Evolutionary conservation across 2,888 invertebrate genomes (phyloP), one percentile per base, ranked within the genome.

Genomic region (Myopa tessellatipennis): DNA sequence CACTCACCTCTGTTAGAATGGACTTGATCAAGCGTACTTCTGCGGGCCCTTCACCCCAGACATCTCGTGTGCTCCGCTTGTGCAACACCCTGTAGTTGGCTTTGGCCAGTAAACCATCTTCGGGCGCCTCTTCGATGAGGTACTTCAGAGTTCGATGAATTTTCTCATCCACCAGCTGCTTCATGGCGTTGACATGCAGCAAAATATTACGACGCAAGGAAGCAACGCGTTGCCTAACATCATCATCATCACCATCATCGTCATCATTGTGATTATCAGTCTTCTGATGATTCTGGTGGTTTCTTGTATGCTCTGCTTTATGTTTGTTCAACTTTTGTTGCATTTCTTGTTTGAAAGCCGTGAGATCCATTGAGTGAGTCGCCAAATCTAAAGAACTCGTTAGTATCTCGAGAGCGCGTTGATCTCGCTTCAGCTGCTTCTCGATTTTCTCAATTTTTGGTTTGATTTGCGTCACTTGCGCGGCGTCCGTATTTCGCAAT

Each of bases 301-400:
- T 45, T 61, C 12, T 16, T 18, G 72, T 60, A 14, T 63, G n/a
- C 38, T 69, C 45, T 34, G 18, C 63, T 45, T 45, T 45, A 4
- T 26, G 61, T 52, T 79, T n/a, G 3, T 74, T 55, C 8, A 78
- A 18, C 4, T 40, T 73, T 52, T 76, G 77, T 16, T 74, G 82
- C 36, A 88, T 79, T 74, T 86, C 85, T 36, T 81, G 76, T 1
- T 82, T 81, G 76, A 87, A 88, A 12, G 84, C 83, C 3, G 82
- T 79, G 0, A 80, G 79, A 61, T 85, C 83, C 67, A 86, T 85
- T 3, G 82, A 77, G 14, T 82, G 81, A 4, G 84, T 83, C 1
- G 88, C 84, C 63, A 88, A 82, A 72, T 88, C 88, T 81, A 89
- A 83, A 3, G 87, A 85, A 68, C 83, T 84, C 3, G 82, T 82